Conservation (phyloP, 2,113 vertebrate genomes). For the Scolopax mira region DNA sequence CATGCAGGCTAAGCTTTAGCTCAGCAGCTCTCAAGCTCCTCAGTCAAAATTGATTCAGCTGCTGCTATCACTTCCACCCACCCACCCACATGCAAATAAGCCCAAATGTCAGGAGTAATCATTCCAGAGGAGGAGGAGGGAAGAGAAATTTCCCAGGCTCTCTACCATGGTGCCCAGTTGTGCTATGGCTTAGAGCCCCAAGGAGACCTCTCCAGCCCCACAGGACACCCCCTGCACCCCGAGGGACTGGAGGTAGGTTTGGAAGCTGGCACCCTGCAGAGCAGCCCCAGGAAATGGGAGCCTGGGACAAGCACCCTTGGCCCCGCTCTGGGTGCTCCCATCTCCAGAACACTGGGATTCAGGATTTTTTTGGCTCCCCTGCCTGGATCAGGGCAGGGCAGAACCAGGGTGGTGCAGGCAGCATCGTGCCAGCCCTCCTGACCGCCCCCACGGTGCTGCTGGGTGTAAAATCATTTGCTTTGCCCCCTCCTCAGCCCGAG, state of each 20-base stretch:
- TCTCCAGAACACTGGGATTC: fast-evolving
- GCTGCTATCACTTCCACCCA: conserved; percentile 27
- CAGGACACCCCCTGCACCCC: background rate
- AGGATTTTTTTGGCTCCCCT: background rate
- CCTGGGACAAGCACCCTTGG: fast-evolving
- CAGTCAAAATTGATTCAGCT: conserved; percentile 52
- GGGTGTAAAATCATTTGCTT: background rate
- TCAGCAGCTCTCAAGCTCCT: conserved; percentile 20
- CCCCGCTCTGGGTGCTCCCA: background rate
- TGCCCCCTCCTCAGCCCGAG: background rate
- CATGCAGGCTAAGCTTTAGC: background rate
- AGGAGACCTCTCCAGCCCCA: background rate
- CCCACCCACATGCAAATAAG: conserved; percentile 53
- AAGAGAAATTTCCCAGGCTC: background rate
- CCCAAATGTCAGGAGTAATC: conserved; percentile 51
- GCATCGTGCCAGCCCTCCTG: background rate
- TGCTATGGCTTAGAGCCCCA: background rate
- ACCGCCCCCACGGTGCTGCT: fast-evolving
- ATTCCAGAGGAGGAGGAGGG: background rate
- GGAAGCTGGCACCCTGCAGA: background rate
- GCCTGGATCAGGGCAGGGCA: fast-evolving
- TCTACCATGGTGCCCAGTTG: fast-evolving
- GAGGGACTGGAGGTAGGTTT: background rate
- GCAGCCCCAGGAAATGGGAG: background rate
- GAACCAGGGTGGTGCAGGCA: background rate